Evolutionary conservation across 2,888 invertebrate genomes (phyloP), one percentile per base, ranked within the genome.

Genomic region (Lottia scabra): DNA sequence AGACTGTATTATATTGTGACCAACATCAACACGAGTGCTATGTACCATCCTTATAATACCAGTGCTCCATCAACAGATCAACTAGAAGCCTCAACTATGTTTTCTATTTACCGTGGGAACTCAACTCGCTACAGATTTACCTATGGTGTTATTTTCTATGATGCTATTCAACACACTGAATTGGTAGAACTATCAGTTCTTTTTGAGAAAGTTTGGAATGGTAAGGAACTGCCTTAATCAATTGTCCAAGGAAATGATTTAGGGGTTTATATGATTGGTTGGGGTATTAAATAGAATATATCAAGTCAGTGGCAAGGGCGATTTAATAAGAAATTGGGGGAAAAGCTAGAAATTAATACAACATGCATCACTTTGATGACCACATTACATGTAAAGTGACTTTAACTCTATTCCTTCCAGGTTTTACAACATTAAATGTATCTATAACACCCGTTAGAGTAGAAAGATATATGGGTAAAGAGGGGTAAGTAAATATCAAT

Each of bases 381-480:
- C 15, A 56, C 12, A 16, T 1, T 5, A 2, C 19, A 3, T n/a
- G 15, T 15, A 19, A 56, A 56, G n/a, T 19, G 19, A 2, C 19
- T 12, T 10, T 56, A n/a, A 19, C 12, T 23, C 19, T 56, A 23
- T 56, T 23, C 6, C n/a, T 56, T 19, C 23, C 12, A 56, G 56
- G 56, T n/a, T 19, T 56, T 23, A 23, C 23, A 23, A 19, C 19
- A 12, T 23, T 56, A 23, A 56, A 56, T 23, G 56, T 56, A 8
- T 56, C 56, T 56, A 13, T 56, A 56, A 56, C 5, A 23, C 19
- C 23, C 4, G 23, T 1, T 2, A 56, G 56, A 56, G 23, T 56
- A 23, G 56, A 56, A 23, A 56, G 56, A 56, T 56, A 56, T 56
- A 56, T 56, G 56, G 56, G 56, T 2, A 56, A 56, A 56, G 56